Base-by-base conservation (phyloP, 2,888 invertebrate species). In the Cataglyphis cursor region DNA sequence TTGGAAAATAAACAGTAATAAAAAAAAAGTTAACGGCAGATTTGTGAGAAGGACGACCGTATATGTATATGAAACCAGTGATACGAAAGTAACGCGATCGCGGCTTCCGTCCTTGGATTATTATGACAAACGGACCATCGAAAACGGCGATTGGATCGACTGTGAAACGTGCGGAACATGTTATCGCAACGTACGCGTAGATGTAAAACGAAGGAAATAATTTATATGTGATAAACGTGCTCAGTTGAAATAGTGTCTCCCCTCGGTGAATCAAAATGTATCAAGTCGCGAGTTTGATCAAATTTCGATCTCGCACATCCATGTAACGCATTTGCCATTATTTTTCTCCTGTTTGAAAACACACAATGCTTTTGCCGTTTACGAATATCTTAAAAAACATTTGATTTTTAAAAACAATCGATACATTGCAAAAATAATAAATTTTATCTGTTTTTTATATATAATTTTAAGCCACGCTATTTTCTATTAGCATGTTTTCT, bases 81-180 rank as follows among this genome's bases (percentile, higher is more conserved):
- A 70, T 80, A 70, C 35, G 68, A 70, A 68, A 80, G 59, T 80
- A 80, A 70, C 59, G 51, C 48, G 78, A 59, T 12, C 44, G 68
- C 35, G 78, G n/a, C 57, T 57, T 68, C 44, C 59, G 70, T 70
- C 35, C 59, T 80, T 68, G 78, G 78, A 80, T 80, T 70, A 80
- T 80, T 80, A 80, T 78, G 78, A 78, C 68, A 78, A 78, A 78
- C 68, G 78, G 78, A 68, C 68, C 57, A 68, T 80, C 68, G 78
- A 80, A 70, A 80, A 68, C 44, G 59, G 24, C 70, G 78, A 68
- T 80, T 70, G 70, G 70, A 80, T 80, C 59, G 78, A 59, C 35
- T 68, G 78, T 68, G 57, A 68, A 78, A 78, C 57, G 78, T 59
- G 68, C 68, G 70, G 59, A 41, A 66, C 59, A 44, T 80, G 68